phyloP scores from a whole-genome alignment of 2,113 vertebrate species.

The Indri indri region DNA sequence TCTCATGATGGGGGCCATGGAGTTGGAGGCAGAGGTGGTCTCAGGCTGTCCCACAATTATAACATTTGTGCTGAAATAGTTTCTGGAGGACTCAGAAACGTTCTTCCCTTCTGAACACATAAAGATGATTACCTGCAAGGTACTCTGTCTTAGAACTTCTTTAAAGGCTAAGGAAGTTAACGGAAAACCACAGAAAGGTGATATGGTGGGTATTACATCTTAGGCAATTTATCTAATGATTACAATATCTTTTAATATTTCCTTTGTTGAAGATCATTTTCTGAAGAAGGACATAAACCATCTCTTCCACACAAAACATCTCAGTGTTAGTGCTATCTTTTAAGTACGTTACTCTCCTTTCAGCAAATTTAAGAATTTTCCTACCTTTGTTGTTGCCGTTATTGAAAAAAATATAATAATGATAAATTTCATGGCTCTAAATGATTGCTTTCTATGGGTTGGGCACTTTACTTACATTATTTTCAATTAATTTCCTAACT shows the following conservation, averaged over 20 bases:
- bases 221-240: not conserved
- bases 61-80: not conserved
- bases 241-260: not conserved
- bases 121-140: not conserved
- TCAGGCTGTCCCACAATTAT: not conserved
- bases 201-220: not conserved
- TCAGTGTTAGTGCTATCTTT: not conserved
- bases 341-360: not conserved
- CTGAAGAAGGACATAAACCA: not conserved
- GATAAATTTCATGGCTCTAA: not conserved
- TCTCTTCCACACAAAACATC: not conserved
- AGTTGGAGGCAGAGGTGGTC: not conserved
- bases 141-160: not conserved
- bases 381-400: not conserved
- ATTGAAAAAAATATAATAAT: constrained; percentile 36
- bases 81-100: not conserved
- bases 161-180: not conserved
- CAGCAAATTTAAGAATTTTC: not conserved
- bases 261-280: not conserved
- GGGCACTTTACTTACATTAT: not conserved
- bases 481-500: constrained; percentile 33
- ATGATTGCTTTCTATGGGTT: not conserved
- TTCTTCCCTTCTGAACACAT: not conserved
- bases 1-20: not conserved
- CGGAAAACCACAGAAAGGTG: not conserved